Percentiles rank a stretch among this genome's conserved stretches.
phyloP scores from a whole-genome alignment of 2,797 vertebrate genomes.

The Meda fulgida region DNA sequence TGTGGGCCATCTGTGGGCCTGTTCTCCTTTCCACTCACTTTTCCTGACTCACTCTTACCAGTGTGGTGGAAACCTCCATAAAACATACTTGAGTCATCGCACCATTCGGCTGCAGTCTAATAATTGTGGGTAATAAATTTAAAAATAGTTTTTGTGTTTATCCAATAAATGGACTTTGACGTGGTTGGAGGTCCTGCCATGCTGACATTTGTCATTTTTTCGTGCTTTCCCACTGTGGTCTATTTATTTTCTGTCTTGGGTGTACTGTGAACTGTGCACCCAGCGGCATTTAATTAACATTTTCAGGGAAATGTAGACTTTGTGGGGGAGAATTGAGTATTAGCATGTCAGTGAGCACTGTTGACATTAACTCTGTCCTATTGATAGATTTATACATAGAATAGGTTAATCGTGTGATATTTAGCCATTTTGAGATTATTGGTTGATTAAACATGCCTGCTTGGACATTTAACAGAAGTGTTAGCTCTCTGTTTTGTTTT shows the following conservation, averaged over 20 bases:
- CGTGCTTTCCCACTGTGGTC: conserved; percentile 2
- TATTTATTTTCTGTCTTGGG: conserved; percentile 21
- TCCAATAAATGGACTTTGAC: not conserved
- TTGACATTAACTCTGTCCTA: not conserved
- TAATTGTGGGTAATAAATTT: not conserved
- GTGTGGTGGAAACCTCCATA: not conserved
- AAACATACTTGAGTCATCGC: conserved; percentile 14
- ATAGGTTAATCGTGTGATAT: not conserved
- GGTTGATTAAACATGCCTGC: not conserved
- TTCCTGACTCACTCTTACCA: conserved; percentile 28
- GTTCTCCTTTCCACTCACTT: conserved; percentile 37
- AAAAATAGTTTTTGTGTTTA: conserved; percentile 5
- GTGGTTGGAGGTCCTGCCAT: not conserved
- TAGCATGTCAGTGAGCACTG: conserved; percentile 5
- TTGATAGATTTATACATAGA: not conserved
- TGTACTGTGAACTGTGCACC: not conserved
- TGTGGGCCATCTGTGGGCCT: conserved; percentile 58
- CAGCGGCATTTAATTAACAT: not conserved
- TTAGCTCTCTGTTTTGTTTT: not conserved
- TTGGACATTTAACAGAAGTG: not conserved
- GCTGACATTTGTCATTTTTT: conserved; percentile 21
- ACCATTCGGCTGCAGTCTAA: not conserved
- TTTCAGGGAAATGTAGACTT: conserved; percentile 10
- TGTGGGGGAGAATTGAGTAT: conserved; percentile 1
- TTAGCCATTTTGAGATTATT: not conserved